Base-by-base conservation (phyloP, 2,888 invertebrate genomes). In the Falcaria lacertinaria region DNA sequence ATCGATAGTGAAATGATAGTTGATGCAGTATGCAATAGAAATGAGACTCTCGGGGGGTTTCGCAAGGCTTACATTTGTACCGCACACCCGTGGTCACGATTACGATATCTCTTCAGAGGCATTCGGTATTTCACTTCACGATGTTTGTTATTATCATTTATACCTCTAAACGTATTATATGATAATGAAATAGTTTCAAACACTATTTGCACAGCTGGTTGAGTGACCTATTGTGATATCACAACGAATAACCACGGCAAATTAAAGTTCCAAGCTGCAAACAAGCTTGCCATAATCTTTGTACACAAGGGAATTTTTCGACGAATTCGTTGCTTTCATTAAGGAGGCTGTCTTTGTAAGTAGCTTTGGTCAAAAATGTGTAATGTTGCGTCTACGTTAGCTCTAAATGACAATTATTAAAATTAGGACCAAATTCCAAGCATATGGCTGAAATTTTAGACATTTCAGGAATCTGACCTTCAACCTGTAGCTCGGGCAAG, bases 1-100 rank as follows among this genome's bases (percentile, higher is more conserved):
- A 82, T 74, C 69, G 74, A 80, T 79, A 82, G 81, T 78, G 79
- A 83, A 85, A 85, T 80, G 80, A 73, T 79, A 68, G 65, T 69
- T 61, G 59, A 67, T 63, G 62, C 64, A 54, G 56, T 56, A 22
- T 56, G 57, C 72, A 65, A 74, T 70, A 74, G 62, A 80, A 81
- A 80, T 75, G 61, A 72, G 62, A 69, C 74, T 75, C 71, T 72
- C 75, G 64, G 14, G 34, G 54, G 64, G 54, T 42, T 39, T 8
- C 33, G 47, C 70, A 81, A 77, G 69, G 72, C 67, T 58, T 70
- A 63, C 58, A 68, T 74, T 74, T 54, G 62, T 50, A 50, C 49
- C 47, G 47, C 48, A 42, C 43, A 32, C 17, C 6, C 32, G 34
- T 15, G 60, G 79, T 84, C 83, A 83, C 83, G 80, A 82, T 77